These are phyloP conservation scores for Oncorhynchus masou DNA, from an alignment of 2,113 vertebrate species.

Conservation along the genomic window DNA sequence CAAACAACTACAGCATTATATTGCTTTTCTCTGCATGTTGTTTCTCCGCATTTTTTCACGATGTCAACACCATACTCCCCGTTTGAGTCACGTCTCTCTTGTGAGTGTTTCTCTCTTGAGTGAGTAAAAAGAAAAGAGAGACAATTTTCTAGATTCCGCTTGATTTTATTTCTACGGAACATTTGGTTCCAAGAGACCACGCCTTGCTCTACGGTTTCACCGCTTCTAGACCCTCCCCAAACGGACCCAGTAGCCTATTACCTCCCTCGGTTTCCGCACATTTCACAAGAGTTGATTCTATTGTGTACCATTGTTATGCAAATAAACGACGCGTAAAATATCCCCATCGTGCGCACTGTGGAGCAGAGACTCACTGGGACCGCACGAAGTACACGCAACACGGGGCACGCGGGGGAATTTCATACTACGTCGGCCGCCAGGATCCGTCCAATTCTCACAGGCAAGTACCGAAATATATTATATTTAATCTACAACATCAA, in stretches of 20 bases:
- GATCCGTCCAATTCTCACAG: slow-evolving; percentile 66
- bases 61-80: slow-evolving; percentile 18
- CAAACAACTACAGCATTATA: neutral
- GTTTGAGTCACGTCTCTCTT: slow-evolving; percentile 3
- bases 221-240: slow-evolving; percentile 49
- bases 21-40: neutral
- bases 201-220: slow-evolving; percentile 24
- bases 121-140: neutral
- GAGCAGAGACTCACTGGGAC: slow-evolving; percentile 63
- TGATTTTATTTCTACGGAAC: slow-evolving; percentile 19
- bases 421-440: slow-evolving; percentile 45
- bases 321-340: slow-evolving; percentile 83
- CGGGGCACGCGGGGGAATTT: slow-evolving; percentile 59
- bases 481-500: slow-evolving; percentile 1
- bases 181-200: slow-evolving; percentile 26
- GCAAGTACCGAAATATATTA: slow-evolving; percentile 54
- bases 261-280: slow-evolving; percentile 63
- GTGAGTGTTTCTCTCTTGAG: slow-evolving; percentile 15
- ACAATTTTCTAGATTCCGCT: neutral
- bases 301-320: slow-evolving; percentile 86
- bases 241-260: slow-evolving; percentile 65
- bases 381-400: slow-evolving; percentile 54
- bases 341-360: slow-evolving; percentile 61
- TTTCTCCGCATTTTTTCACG: neutral
- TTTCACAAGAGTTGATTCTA: slow-evolving; percentile 69